A percentile compares a stretch with the other conserved stretches of the same genome.
These are phyloP conservation scores for Tribolium madens DNA, from an alignment of 1,140 invertebrate species.

Conservation along the genomic window DNA sequence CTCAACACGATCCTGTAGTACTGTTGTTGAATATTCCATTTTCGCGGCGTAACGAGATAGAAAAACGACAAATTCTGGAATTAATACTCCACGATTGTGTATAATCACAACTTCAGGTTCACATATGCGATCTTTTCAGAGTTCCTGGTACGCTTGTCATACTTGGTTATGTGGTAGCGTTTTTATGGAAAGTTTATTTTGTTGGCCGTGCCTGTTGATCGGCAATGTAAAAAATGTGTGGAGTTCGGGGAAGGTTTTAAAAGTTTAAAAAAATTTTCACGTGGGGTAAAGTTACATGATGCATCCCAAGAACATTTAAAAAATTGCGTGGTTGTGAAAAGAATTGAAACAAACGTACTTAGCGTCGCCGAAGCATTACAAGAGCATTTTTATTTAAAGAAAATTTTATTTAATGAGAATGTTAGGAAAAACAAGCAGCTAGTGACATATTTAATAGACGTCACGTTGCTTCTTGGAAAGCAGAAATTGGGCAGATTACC, in stretches of 20 bases:
- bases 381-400: slow-evolving; percentile 39
- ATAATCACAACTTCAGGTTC: no score
- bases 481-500: slow-evolving; percentile 26
- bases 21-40: no score
- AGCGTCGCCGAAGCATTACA: slow-evolving; percentile 35
- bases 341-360: slow-evolving; percentile 22
- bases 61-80: no score
- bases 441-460: slow-evolving; percentile 45
- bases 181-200: no score
- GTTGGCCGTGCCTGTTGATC: no score
- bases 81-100: no score
- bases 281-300: slow-evolving; percentile 35
- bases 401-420: slow-evolving; percentile 48
- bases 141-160: no score
- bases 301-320: slow-evolving; percentile 43
- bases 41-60: no score
- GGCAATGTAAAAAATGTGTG: no score
- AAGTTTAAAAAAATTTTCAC: slow-evolving; percentile 34
- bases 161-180: no score
- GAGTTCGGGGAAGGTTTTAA: slow-evolving; percentile 1
- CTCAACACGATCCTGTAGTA: no score
- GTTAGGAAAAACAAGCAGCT: slow-evolving; percentile 46
- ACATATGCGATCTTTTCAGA: no score
- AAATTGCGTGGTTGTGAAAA: slow-evolving; percentile 16
- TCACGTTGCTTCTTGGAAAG: slow-evolving; percentile 42